phyloP scores from a whole-genome alignment of 2,888 invertebrate genomes.

The Pseudococcus longispinus region DNA sequence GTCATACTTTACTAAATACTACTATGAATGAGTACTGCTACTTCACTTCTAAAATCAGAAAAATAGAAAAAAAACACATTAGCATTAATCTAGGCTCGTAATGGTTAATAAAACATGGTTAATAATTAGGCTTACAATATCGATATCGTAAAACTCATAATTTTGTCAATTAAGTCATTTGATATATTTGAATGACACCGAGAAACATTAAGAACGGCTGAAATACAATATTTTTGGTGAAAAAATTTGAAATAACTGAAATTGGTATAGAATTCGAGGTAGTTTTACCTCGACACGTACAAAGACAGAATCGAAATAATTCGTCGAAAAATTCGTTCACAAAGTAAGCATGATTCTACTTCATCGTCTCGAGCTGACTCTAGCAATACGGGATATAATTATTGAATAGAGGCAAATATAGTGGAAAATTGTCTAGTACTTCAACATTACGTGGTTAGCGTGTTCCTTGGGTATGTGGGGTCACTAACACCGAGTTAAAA shows the following conservation, averaged over 20 bases:
- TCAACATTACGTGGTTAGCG: background rate
- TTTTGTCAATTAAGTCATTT: background rate
- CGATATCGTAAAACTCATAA: background rate
- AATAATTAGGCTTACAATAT: background rate
- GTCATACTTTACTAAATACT: constrained; percentile 41
- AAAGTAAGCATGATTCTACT: background rate
- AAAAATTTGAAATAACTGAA: background rate
- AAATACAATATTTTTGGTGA: background rate
- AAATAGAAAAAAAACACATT: background rate
- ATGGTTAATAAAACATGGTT: background rate
- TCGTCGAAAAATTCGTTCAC: background rate
- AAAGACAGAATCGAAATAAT: background rate
- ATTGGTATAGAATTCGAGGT: background rate
- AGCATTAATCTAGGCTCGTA: background rate
- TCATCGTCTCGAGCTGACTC: no score
- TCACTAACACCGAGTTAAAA: background rate
- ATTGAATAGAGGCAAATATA: background rate
- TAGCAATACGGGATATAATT: background rate
- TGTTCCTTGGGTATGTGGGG: background rate
- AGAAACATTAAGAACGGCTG: background rate
- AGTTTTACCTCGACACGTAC: background rate
- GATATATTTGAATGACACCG: background rate
- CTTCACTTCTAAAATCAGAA: background rate
- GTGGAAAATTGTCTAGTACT: background rate
- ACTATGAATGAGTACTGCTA: background rate